phyloP scores from a whole-genome alignment of 53 echinoderm and acorn worm genomes.

The Hippasteria phrygiana region DNA sequence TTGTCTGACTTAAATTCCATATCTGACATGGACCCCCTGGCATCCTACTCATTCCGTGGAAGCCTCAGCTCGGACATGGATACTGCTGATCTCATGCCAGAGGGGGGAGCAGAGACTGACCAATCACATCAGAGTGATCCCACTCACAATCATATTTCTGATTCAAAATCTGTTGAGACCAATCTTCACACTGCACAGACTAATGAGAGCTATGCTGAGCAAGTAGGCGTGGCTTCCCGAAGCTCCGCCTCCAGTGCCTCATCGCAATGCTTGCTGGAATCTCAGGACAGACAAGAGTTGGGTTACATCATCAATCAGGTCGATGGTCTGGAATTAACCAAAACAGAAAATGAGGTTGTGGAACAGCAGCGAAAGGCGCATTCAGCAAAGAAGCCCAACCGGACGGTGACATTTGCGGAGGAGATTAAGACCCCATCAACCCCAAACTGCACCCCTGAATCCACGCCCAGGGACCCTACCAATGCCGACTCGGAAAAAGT shows the following conservation, averaged over 20 bases:
- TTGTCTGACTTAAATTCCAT: conserved; percentile 75
- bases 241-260: conserved; percentile 30
- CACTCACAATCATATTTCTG: background rate
- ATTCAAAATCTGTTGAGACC: background rate
- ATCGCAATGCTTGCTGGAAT: background rate
- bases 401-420: conserved; percentile 84
- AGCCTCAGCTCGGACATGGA: conserved; percentile 48
- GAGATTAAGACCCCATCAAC: conserved; percentile 69
- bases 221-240: conserved; percentile 15
- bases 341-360: background rate
- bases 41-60: conserved; percentile 58
- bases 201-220: conserved; percentile 33
- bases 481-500: conserved; percentile 55
- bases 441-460: conserved; percentile 81
- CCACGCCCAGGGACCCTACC: conserved; percentile 79
- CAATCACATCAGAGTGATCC: background rate
- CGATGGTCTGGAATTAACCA: conserved; percentile 71
- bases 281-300: background rate
- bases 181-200: background rate
- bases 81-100: conserved; percentile 26
- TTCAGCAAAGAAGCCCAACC: conserved; percentile 71
- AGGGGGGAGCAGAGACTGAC: background rate
- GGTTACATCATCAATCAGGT: conserved; percentile 81
- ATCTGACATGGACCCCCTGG: conserved; percentile 75
- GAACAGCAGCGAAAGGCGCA: conserved; percentile 44